Evolutionary conservation across 2,797 vertebrate species (phyloP), one percentile per base, ranked within the genome.

Genomic region (Pogoniulus pusillus): DNA sequence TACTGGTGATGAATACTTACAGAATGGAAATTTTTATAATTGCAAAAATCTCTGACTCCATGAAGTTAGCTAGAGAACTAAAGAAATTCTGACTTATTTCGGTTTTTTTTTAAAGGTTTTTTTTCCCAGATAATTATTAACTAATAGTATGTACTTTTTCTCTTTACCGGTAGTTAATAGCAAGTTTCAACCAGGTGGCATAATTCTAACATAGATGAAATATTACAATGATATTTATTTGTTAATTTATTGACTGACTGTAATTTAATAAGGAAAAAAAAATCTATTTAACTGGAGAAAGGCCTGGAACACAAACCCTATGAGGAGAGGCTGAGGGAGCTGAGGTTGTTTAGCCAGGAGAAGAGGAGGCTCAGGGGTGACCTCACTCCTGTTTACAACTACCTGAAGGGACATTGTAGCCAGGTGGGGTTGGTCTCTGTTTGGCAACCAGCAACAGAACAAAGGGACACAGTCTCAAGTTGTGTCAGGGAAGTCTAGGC

Each of bases 221-320:
- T 20, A 73, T 23, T 43, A 19, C 14, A 89, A 13, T 11, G 39
- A 65, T 19, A 58, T 90, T 84, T 19, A 58, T 90, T 84, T 81
- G 7, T 82, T 91, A 93, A 60, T 85, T 78, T 94, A 77, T 34
- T 92, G 54, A 65, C n/a, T 93, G 19, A 53, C n/a, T 90, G 37
- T 16, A 43, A 24, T 59, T 54, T 78, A 85, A 54, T 16, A 91
- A 83, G 10, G 26, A 75, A 77, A 77, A n/a, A n/a, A 92, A 53
- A 39, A 10, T 66, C 15, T 71, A n/a, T 62, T 60, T 15, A n/a
- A n/a, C n/a, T n/a, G n/a, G n/a, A n/a, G n/a, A n/a, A n/a, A n/a
- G n/a, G n/a, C n/a, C n/a, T n/a, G n/a, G n/a, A n/a, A n/a, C n/a
- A n/a, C n/a, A n/a, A n/a, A n/a, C n/a, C n/a, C n/a, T n/a, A n/a